phyloP scores from a whole-genome alignment of 2,888 invertebrate genomes.

The Zhuqinia jingwanae region DNA sequence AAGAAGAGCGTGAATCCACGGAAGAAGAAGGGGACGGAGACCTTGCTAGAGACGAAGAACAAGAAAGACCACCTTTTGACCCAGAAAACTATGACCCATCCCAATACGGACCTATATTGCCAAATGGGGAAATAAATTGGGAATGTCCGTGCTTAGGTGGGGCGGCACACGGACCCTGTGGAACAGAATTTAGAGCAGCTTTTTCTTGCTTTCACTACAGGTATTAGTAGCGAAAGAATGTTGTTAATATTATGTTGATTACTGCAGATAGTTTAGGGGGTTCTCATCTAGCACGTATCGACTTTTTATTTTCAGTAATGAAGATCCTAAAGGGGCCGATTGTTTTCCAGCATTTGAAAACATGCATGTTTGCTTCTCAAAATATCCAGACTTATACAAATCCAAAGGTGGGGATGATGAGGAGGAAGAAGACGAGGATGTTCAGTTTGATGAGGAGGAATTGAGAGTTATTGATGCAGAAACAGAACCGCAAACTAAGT shows the following conservation, averaged over 20 bases:
- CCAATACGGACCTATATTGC: slow-evolving; percentile 89
- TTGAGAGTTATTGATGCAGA: slow-evolving; percentile 76
- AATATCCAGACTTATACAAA: slow-evolving; percentile 91
- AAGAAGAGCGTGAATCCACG: slow-evolving; percentile 14
- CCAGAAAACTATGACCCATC: slow-evolving; percentile 86
- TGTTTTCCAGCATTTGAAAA: slow-evolving; percentile 94
- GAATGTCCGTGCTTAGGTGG: slow-evolving; percentile 97
- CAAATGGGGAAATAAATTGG: slow-evolving; percentile 97
- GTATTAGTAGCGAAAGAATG: slow-evolving; percentile 79
- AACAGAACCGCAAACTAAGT: slow-evolving; percentile 41
- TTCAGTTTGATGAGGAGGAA: slow-evolving; percentile 78
- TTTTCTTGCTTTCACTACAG: slow-evolving; percentile 98
- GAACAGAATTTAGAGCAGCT: slow-evolving; percentile 94
- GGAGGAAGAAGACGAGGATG: slow-evolving; percentile 82
- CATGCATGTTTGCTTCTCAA: slow-evolving; percentile 95
- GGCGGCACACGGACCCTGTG: slow-evolving; percentile 99
- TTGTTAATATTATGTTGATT: neutral
- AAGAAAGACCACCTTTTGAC: slow-evolving; percentile 69
- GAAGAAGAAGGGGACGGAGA: slow-evolving; percentile 49
- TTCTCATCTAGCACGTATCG: neutral
- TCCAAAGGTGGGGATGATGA: slow-evolving; percentile 82
- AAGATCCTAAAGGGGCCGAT: slow-evolving; percentile 95
- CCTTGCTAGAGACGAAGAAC: slow-evolving; percentile 58
- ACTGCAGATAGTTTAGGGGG: neutral
- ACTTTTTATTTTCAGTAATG: slow-evolving; percentile 81